Percentiles rank a stretch among this genome's conserved stretches.
These are phyloP conservation scores for Gymnodraco acuticeps DNA, from an alignment of 2,797 vertebrate genomes.

Conservation along the genomic window DNA sequence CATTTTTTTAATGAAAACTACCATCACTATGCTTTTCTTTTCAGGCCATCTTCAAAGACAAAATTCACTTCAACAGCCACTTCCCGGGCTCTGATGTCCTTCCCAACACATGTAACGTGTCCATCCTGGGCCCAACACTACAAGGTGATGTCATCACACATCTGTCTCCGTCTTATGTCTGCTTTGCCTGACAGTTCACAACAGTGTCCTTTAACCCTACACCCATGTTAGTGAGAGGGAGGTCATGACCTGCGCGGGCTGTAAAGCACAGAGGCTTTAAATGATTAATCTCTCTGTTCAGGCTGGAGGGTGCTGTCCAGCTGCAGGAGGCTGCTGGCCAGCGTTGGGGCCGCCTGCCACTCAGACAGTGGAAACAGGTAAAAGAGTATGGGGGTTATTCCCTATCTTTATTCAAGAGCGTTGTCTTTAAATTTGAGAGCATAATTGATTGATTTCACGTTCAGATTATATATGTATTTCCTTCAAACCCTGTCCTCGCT, in stretches of 20 bases:
- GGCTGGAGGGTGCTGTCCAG: constrained; percentile 88
- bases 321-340: constrained; percentile 90
- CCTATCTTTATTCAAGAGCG: too few species aligned
- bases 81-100: constrained; percentile 87
- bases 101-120: constrained; percentile 96
- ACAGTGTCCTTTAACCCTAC: constrained; percentile 50
- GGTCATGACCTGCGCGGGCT: constrained; percentile 62
- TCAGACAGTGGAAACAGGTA: constrained; percentile 90
- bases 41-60: constrained; percentile 89
- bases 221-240: constrained; percentile 47
- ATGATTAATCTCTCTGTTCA: constrained; percentile 79
- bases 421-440: too few species aligned
- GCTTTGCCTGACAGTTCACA: constrained; percentile 16
- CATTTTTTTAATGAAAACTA: too few species aligned
- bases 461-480: too few species aligned
- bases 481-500: too few species aligned
- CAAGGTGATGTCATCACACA: constrained; percentile 84
- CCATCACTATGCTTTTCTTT: constrained; percentile 3
- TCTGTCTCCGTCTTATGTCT: constrained; percentile 20
- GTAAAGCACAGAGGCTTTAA: constrained; percentile 72
- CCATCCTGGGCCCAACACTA: constrained; percentile 88
- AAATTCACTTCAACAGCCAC: constrained; percentile 89
- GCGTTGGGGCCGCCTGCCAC: constrained; percentile 95
- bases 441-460: too few species aligned
- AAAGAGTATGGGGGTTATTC: background rate